Conservation (phyloP, 2,113 vertebrate species). For the Microcebus jonahi region DNA sequence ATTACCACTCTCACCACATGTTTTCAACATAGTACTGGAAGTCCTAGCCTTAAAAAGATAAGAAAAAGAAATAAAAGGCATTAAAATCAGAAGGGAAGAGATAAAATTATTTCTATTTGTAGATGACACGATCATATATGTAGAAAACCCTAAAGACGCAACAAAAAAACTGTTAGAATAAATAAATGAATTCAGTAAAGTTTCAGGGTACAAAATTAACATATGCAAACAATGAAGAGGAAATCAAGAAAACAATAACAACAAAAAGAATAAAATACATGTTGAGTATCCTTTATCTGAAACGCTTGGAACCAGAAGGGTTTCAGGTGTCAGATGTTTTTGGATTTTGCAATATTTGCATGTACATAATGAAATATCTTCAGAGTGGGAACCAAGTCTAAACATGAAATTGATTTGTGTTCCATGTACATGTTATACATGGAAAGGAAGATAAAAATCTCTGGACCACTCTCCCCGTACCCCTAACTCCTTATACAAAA, state of each 20-base stretch:
- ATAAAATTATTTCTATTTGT: not conserved
- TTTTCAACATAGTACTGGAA: not conserved
- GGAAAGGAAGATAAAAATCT: too few relatives aligned
- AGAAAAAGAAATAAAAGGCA: not conserved
- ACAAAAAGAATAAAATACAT: not conserved
- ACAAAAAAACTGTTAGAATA: not conserved
- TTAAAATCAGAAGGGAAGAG: not conserved
- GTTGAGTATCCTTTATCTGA: not conserved
- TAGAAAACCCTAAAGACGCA: not conserved
- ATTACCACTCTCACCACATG: not conserved
- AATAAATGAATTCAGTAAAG: not conserved
- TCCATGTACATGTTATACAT: not conserved
- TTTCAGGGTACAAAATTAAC: not conserved
- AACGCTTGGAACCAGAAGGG: not conserved
- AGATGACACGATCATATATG: not conserved
- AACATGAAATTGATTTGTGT: not conserved
- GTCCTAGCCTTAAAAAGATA: not conserved
- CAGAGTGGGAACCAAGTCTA: not conserved
- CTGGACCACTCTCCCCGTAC: too few relatives aligned
- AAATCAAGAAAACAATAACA: not conserved
- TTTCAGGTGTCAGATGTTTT: not conserved
- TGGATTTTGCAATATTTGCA: not conserved
- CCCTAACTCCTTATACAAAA: too few relatives aligned
- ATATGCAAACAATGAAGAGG: not conserved
- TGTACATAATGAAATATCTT: not conserved